Evolutionary conservation across 2,888 invertebrate genomes (phyloP).

Genomic region (Diabrotica balteata): DNA sequence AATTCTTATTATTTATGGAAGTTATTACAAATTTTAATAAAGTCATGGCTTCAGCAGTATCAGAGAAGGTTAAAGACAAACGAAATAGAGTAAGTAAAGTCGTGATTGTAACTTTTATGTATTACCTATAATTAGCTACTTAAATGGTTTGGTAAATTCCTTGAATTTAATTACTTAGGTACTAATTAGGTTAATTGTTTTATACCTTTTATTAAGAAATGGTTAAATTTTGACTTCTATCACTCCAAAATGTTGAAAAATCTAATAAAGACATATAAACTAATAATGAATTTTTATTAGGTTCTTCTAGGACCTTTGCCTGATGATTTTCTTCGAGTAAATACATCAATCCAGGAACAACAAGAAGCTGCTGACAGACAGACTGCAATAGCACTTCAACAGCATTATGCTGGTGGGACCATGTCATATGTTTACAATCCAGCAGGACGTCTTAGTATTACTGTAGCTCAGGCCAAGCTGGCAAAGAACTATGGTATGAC

Average conservation of each 20-base stretch:
- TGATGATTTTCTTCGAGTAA: slow-evolving; percentile 73
- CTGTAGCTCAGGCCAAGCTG: slow-evolving; percentile 88
- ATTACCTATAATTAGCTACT: no score
- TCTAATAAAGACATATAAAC: no score
- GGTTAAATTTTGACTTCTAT: no score
- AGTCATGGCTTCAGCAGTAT: slow-evolving; percentile 56
- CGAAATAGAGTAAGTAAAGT: slow-evolving; percentile 52
- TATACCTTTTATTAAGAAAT: no score
- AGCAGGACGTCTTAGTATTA: slow-evolving; percentile 80
- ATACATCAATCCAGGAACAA: slow-evolving; percentile 68
- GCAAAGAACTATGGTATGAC: slow-evolving; percentile 94
- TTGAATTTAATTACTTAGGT: no score
- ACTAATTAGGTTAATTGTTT: no score
- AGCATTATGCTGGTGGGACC: slow-evolving; percentile 66
- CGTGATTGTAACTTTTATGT: no score
- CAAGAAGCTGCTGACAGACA: slow-evolving; percentile 81
- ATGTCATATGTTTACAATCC: slow-evolving; percentile 59
- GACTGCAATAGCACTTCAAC: slow-evolving; percentile 75
- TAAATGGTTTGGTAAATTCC: no score
- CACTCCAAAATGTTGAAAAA: no score
- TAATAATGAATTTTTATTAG: slow-evolving; percentile 55
- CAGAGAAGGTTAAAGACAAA: slow-evolving; percentile 57
- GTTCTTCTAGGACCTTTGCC: slow-evolving; percentile 83
- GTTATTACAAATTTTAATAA: slow-evolving; percentile 31
- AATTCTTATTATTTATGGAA: slow-evolving; percentile 16